A percentile compares a stretch with the other conserved stretches of the same genome.
Conservation (phyloP, 1,140 invertebrate species). For the Kradibia gibbosae region DNA sequence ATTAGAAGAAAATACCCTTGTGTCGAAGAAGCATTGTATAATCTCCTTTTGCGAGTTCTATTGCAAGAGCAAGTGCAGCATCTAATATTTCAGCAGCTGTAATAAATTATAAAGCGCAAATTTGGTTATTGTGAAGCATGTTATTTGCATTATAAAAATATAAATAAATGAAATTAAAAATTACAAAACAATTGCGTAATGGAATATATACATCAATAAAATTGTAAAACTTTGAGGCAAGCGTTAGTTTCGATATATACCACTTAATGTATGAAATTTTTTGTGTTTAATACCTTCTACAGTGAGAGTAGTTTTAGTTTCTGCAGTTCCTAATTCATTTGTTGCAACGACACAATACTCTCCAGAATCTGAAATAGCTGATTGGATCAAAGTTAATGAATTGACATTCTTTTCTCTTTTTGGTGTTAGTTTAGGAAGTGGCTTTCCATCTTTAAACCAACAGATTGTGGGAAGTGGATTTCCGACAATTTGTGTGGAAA, state of each 20-base stretch:
- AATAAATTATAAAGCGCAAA: conserved; percentile 46
- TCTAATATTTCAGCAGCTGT: conserved; percentile 57
- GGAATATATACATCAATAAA: too few relatives aligned
- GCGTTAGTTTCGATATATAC: too few relatives aligned
- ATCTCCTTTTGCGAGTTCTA: conserved; percentile 57
- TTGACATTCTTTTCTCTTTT: conserved; percentile 81
- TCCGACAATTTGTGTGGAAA: conserved; percentile 85
- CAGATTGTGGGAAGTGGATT: conserved; percentile 84
- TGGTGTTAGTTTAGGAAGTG: conserved; percentile 73
- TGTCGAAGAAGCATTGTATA: conserved; percentile 39
- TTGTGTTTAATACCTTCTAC: conserved; percentile 82
- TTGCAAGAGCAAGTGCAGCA: conserved; percentile 53
- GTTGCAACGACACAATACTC: conserved; percentile 86
- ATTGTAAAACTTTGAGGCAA: too few relatives aligned
- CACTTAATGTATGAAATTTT: too few relatives aligned
- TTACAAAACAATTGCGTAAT: too few relatives aligned
- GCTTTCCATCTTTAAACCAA: conserved; percentile 86
- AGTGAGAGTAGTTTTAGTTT: conserved; percentile 83
- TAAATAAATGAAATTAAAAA: too few relatives aligned
- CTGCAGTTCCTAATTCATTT: conserved; percentile 83
- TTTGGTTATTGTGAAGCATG: background rate
- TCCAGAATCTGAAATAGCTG: conserved; percentile 79
- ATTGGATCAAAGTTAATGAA: conserved; percentile 79
- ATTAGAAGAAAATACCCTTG: conserved; percentile 52
- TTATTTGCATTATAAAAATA: conserved; percentile 4